Conservation (phyloP, 2,113 vertebrate genomes). For the Puffinus mauretanicus region DNA sequence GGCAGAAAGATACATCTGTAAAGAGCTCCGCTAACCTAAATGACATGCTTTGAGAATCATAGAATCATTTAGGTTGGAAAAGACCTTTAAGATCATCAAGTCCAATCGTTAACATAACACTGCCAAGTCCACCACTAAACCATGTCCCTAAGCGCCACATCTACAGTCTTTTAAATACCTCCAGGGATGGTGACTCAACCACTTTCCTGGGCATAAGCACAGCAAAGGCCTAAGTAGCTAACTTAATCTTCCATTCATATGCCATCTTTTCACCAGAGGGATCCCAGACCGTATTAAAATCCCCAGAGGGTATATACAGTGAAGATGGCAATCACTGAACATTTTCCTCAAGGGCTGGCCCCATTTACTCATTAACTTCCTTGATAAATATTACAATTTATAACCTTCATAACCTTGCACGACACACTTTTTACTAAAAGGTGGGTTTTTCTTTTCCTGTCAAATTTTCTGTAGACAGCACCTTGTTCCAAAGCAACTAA, state of each 20-base stretch:
- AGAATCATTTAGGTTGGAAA: neutral
- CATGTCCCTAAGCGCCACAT: neutral
- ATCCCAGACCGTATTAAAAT: neutral
- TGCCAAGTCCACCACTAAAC: neutral
- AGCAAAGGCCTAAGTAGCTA: neutral
- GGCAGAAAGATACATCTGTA: neutral
- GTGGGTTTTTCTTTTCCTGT: neutral
- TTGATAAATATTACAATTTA: neutral
- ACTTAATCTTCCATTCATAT: neutral
- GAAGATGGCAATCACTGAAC: neutral
- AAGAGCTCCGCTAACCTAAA: neutral
- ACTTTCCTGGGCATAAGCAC: neutral
- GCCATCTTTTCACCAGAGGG: neutral
- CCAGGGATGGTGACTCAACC: neutral
- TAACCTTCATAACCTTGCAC: neutral
- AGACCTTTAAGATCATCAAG: neutral
- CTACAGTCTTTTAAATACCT: neutral
- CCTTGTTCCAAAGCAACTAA: neutral
- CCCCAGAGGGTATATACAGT: neutral
- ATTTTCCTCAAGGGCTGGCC: neutral
- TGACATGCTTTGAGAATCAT: neutral
- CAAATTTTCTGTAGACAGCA: neutral
- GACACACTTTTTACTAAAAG: neutral
- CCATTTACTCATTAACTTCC: neutral
- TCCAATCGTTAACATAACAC: neutral